Base-by-base conservation (phyloP, 2,888 invertebrate species). In the Ormyrus thymus region DNA sequence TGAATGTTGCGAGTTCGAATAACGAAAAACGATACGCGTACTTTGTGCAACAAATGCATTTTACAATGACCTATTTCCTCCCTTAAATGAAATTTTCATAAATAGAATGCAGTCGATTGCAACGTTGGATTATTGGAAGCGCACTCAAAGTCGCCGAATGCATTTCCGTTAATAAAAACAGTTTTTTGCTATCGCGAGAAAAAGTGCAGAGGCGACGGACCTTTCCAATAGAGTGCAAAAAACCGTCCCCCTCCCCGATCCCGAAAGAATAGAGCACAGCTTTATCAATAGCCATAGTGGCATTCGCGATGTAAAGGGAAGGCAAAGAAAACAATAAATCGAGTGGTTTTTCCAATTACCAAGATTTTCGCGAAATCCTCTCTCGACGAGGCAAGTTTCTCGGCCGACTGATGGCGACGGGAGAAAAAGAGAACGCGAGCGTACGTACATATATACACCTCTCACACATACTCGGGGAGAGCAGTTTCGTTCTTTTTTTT, bases 271-370 rank as follows among this genome's bases (percentile, higher is more conserved):
- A 58, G 48, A 70, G 9, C 29, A 58, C 29, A 70, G 10, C 50
- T 59, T 70, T 59, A 50, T 59, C 15, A 53, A 64, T 72, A 72
- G 13, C 51, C 50, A 15, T 29, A 29, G 50, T 59, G 50, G 50
- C 70, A 51, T 43, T 53, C 55, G 45, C 6, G 45, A 58, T 6
- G n/a, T n/a, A 7, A 11, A 64, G 62, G 29, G 29, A 45, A 64
- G 53, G 11, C n/a, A 50, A 15, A 56, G 15, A 53, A 59, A 70
- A 46, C 45, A 53, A 69, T 61, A 69, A 29, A 69, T 62, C 62
- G 56, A 56, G 56, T n/a, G 69, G 11, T 76, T 59, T 76, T 76
- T 61, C 56, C 76, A 76, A 76, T 76, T 76, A 76, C 53, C 76
- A 69, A 76, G 76, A 76, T 76, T 76, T 62, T 46, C 69, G 43